Percentiles rank a stretch among this genome's conserved stretches.
Conservation (phyloP, 2,888 invertebrate species). For the Sminthurinus aureus region DNA sequence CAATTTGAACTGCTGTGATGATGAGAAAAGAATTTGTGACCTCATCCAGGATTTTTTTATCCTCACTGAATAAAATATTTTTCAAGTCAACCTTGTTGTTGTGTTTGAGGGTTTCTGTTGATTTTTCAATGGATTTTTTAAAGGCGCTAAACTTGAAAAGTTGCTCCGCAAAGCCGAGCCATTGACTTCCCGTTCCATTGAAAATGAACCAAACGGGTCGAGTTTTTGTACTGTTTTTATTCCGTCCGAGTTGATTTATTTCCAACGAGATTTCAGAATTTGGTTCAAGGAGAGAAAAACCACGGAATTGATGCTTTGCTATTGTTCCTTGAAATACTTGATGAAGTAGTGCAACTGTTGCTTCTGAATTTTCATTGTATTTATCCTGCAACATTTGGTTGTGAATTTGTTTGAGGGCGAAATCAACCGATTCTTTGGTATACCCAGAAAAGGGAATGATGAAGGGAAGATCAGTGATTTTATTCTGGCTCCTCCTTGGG, state of each 20-base stretch:
- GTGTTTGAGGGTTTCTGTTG: constrained; percentile 77
- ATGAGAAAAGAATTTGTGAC: constrained; percentile 90
- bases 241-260: not conserved
- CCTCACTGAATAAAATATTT: constrained; percentile 77
- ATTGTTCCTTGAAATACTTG: constrained; percentile 24
- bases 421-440: constrained; percentile 25
- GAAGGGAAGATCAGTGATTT: not conserved
- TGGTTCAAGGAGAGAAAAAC: constrained; percentile 14
- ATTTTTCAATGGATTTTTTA: constrained; percentile 73
- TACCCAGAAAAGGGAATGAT: constrained; percentile 33
- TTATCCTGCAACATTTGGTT: too few species aligned
- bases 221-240: too few species aligned
- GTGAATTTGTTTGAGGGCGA: constrained; percentile 9
- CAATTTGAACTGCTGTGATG: constrained; percentile 84
- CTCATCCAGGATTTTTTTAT: constrained; percentile 81
- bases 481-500: too few species aligned
- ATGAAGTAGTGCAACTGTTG: constrained; percentile 34
- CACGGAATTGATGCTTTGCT: constrained; percentile 27
- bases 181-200: constrained; percentile 71
- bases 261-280: too few species aligned
- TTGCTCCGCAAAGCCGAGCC: constrained; percentile 68
- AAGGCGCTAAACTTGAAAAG: constrained; percentile 67
- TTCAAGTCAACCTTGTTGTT: constrained; percentile 83
- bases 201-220: constrained; percentile 70
- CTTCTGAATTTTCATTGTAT: constrained; percentile 20